Base-by-base conservation (phyloP, 2,797 vertebrate genomes). In the Percopsis omiscomaycus region DNA sequence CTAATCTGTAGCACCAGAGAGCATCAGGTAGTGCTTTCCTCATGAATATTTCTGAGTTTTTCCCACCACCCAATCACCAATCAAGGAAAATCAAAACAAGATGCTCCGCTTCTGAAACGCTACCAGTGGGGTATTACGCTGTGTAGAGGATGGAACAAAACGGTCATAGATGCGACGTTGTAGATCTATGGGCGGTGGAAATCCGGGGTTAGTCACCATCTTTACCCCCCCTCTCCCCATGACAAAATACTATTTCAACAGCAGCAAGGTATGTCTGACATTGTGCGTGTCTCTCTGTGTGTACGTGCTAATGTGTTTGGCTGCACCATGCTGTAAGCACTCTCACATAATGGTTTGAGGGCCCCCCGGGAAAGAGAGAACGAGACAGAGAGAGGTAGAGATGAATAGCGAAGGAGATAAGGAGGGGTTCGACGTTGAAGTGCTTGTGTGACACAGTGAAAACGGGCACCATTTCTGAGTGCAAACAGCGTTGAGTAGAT, bases 391-490 rank as follows among this genome's bases (percentile, higher is more conserved):
- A 71, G 73, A 70, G 81, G 71, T 70, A 67, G 63, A 74, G 70
- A 48, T 55, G 72, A 58, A 62, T 67, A 54, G 64, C 45, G 47
- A 69, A 42, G 51, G 62, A 50, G 13, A 47, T 52, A 60, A 44
- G 14, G 62, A 64, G 61, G 62, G 64, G 55, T 54, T 53, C 44
- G 59, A 70, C 28, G 62, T 22, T 82, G 69, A 71, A 81, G 74
- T 70, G 79, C 65, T 60, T 51, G 74, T 65, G 82, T 71, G 76
- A 75, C 62, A 73, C 67, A 76, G 76, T 81, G 71, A 76, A 78
- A 83, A 76, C 66, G 69, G 74, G 64, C 74, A n/a, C 69, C 81
- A 78, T 84, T 84, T 82, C 71, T 65, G 71, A 81, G 82, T 55
- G 78, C 82, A 75, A 81, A 82, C 82, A 81, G 77, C 79, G 76